A percentile compares a stretch with the other conserved stretches of the same genome.
These are phyloP conservation scores for Melanaphis sacchari DNA, from an alignment of 1,140 invertebrate genomes.

Conservation along the genomic window DNA sequence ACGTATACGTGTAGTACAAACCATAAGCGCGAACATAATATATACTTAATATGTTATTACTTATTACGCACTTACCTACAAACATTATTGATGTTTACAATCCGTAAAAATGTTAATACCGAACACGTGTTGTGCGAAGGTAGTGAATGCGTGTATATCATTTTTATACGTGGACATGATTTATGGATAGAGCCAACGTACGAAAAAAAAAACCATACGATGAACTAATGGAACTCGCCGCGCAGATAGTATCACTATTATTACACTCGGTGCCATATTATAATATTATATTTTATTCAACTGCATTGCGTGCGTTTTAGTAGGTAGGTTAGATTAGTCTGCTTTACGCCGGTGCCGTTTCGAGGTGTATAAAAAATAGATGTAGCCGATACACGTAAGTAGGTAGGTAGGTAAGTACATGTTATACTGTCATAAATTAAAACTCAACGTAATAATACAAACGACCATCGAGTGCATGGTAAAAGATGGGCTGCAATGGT, in stretches of 20 bases:
- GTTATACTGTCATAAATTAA: neutral
- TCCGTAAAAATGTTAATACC: too few species aligned
- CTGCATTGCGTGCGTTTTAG: neutral
- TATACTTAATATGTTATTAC: too few species aligned
- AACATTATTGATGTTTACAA: too few species aligned
- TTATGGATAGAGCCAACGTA: neutral
- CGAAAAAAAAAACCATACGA: neutral
- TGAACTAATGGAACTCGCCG: neutral
- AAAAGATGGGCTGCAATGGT: too few species aligned
- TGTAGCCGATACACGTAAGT: too few species aligned
- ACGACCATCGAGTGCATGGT: too few species aligned
- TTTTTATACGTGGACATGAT: neutral
- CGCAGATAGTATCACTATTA: neutral
- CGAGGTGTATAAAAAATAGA: neutral
- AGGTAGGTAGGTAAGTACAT: neutral
- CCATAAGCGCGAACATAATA: too few species aligned
- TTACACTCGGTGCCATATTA: neutral
- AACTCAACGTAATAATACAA: too few species aligned
- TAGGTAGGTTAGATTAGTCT: neutral
- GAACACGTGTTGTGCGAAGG: too few species aligned
- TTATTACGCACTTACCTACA: too few species aligned
- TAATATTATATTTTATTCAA: slow-evolving; percentile 5
- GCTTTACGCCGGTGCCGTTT: neutral
- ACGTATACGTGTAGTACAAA: too few species aligned
- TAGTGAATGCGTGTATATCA: too few species aligned